Evolutionary conservation across 2,888 invertebrate species (phyloP), one percentile per base, ranked within the genome.

Genomic region (Nemapogon koenigi): DNA sequence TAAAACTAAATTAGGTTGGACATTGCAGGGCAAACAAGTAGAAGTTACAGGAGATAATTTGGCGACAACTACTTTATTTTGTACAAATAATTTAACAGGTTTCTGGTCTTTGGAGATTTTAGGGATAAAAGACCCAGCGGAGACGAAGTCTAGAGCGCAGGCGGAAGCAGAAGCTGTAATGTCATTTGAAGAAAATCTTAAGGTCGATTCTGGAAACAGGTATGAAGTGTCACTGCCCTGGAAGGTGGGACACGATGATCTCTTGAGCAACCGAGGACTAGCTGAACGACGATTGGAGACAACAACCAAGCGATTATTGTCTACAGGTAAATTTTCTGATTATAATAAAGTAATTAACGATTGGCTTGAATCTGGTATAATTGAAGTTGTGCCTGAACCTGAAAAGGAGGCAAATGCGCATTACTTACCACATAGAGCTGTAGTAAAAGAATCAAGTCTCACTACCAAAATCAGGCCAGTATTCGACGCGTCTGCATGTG

Each of bases 381-480:
- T 35, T 13, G 38, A 38, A 14, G n/a, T 10, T n/a, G 31, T 38
- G 3, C n/a, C n/a, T n/a, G n/a, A n/a, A n/a, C n/a, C n/a, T n/a
- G 11, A 28, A 10, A 17, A 13, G n/a, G 16, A 38, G 29, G 16
- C 6, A 3, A 25, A 35, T 27, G 40, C 35, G 8, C 42, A 45
- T 16, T 51, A 45, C 32, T 39, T 52, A 10, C 49, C 49, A 13
- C 53, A 55, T 41, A 47, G 48, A 27, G 46, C 46, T n/a, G 49
- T 56, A 2, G 37, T 50, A 6, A 45, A 47, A 16, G 44, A 45
- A 2, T 35, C 43, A 10, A 50, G 49, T 36, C 33, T 44, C 4
- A 53, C 51, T 2, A 51, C 53, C 1, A 50, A 49, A 35, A 35
- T 52, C 3, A 31, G 55, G 11, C 51, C 55, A 2, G 53, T 57